A percentile compares a stretch with the other conserved stretches of the same genome.
phyloP scores from a whole-genome alignment of 2,888 invertebrate genomes.

The Melangyna quadrimaculata region DNA sequence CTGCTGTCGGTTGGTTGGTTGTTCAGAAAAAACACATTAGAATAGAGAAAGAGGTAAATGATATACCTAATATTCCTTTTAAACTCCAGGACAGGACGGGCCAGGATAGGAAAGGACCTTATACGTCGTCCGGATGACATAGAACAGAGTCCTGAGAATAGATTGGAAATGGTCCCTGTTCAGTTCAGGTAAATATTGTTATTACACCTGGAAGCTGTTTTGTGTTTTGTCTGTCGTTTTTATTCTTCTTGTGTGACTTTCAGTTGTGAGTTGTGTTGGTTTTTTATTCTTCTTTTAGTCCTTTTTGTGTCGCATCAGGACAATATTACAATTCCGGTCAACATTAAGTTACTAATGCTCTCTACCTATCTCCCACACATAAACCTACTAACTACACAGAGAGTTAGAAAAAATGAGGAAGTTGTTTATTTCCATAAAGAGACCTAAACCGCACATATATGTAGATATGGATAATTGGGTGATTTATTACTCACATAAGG shows the following conservation, averaged over 20 bases:
- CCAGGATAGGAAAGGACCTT: neutral
- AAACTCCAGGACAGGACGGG: too few species aligned
- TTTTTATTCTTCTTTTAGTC: neutral
- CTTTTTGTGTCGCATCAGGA: neutral
- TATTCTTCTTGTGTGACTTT: slow-evolving; percentile 21
- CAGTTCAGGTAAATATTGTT: slow-evolving; percentile 46
- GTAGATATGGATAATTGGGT: slow-evolving; percentile 66
- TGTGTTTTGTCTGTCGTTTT: slow-evolving; percentile 41
- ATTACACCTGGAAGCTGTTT: slow-evolving; percentile 56
- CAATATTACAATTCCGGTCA: slow-evolving; percentile 8
- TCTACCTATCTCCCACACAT: neutral
- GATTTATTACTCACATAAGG: slow-evolving; percentile 62
- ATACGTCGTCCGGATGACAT: neutral
- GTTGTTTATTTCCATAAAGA: slow-evolving; percentile 27
- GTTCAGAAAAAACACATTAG: neutral
- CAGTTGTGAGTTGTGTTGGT: neutral
- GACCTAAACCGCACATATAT: slow-evolving; percentile 21
- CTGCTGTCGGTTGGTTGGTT: too few species aligned
- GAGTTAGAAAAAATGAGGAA: neutral
- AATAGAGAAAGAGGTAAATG: slow-evolving; percentile 18
- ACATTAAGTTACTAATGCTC: neutral
- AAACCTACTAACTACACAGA: neutral
- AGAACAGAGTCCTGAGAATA: neutral
- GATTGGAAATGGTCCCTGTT: slow-evolving; percentile 23
- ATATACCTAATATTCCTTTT: slow-evolving; percentile 1